phyloP scores from a whole-genome alignment of 2,113 vertebrate species.

The Ariopsis seemanni region DNA sequence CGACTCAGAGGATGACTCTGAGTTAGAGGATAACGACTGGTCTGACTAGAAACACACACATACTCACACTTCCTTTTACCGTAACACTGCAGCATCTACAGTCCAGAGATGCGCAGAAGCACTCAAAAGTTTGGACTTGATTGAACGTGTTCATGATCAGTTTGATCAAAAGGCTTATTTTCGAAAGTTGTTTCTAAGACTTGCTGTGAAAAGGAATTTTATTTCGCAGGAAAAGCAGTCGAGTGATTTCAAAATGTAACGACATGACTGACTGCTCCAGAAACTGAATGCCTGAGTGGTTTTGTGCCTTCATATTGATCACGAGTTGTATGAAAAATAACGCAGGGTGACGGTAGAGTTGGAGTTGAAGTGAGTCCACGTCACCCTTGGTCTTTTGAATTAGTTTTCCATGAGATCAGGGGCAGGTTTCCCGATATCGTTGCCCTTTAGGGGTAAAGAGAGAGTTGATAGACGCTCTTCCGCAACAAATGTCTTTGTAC shows the following conservation, averaged over 20 bases:
- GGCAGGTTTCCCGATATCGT: no score
- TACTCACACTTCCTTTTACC: conserved; percentile 13
- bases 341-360: neutral
- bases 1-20: conserved; percentile 93
- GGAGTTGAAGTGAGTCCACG: neutral
- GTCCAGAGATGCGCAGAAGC: neutral
- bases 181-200: neutral
- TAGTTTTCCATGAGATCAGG: neutral
- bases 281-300: neutral
- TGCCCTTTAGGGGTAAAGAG: no score
- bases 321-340: neutral
- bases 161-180: neutral
- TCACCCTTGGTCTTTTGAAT: neutral
- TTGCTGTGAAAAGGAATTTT: neutral
- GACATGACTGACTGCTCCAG: neutral
- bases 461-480: no score
- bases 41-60: conserved; percentile 76
- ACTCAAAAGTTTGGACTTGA: neutral
- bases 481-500: no score
- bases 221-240: neutral
- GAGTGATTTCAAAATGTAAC: neutral
- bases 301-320: neutral
- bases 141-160: neutral
- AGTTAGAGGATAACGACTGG: conserved; percentile 96
- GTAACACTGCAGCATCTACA: conserved; percentile 36